Evolutionary conservation across 1,140 invertebrate species (phyloP).

Genomic region (Frieseomelitta varia): DNA sequence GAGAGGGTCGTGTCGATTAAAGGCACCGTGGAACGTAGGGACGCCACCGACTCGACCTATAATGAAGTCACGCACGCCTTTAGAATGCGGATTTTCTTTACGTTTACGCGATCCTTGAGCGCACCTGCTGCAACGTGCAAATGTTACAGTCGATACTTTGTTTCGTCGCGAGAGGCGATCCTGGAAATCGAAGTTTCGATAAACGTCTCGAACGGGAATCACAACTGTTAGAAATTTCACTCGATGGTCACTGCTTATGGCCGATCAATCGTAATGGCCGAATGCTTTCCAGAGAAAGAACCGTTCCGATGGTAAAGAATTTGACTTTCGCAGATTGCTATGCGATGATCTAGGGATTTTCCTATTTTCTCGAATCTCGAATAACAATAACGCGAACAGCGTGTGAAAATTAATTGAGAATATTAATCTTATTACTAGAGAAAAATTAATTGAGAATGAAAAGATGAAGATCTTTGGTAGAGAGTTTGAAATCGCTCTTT

Average conservation of each 20-base stretch:
- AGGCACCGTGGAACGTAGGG: slow-evolving; percentile 4
- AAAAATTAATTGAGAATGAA: too few species aligned
- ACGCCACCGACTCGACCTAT: slow-evolving; percentile 3
- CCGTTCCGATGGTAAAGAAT: background rate
- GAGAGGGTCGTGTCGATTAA: slow-evolving; percentile 31
- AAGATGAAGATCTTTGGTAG: too few species aligned
- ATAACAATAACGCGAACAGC: too few species aligned
- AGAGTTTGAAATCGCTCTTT: too few species aligned
- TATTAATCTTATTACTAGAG: too few species aligned
- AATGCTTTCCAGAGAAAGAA: background rate
- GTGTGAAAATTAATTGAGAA: too few species aligned
- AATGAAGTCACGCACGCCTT: slow-evolving; percentile 55
- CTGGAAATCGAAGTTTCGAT: background rate
- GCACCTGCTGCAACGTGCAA: background rate
- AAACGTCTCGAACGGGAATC: background rate
- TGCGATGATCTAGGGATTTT: background rate
- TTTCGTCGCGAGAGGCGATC: background rate
- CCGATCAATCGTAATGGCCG: background rate
- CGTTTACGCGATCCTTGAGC: background rate
- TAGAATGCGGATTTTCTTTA: slow-evolving; percentile 42
- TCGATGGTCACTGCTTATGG: background rate
- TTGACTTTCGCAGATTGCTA: background rate
- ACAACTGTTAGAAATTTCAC: too few species aligned
- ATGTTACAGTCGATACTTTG: background rate
- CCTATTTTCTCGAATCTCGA: too few species aligned